Evolutionary conservation across 2,888 invertebrate genomes (phyloP), one percentile per base, ranked within the genome.

Genomic region (Epicampocera succincta): DNA sequence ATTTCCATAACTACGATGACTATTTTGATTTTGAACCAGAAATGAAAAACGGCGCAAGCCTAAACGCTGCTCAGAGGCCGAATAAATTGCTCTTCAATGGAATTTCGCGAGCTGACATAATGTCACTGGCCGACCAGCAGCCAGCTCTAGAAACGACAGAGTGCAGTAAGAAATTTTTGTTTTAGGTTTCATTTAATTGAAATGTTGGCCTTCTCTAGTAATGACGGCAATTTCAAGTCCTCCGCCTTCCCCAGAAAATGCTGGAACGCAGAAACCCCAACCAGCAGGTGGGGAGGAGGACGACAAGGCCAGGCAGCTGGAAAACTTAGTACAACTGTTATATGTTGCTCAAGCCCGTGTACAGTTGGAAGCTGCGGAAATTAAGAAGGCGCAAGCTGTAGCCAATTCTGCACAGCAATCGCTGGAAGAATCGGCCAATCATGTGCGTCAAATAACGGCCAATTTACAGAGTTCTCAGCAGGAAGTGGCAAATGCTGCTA

Each of bases 341-440:
- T 90, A 90, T 75, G 87, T 90, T 44, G 90, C 91, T 2, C 90
- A 90, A 84, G 90, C 90, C 1, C 87, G 91, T 52, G 91, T 91
- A 0, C 91, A 91, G 75, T 85, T 91, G 48, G 91, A 91, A 85
- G 90, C 90, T 1, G 86, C 87, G 0, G 91, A 91, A 85, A 91
- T 91, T 15, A 88, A 88, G 61, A 89, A 89, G 71, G 88, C 91
- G 0, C 91, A 91, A 74, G 87, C 88, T 0, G 86, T 91, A n/a
- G 91, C 91, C 13, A 86, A 85, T 21, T 84, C 87, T 0, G 90
- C 91, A 0, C 91, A 91, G 65, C 84, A 87, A 1, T 84, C 87
- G 6, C 86, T 91, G 1, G 91, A 91, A 74, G 90, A 90, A 48
- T 87, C 91, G 0, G 87, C 91, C 0, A 90, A 90, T 69, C 89